Evolutionary conservation across 2,888 invertebrate species (phyloP).

Genomic region (Macrosoma leucophasiata): DNA sequence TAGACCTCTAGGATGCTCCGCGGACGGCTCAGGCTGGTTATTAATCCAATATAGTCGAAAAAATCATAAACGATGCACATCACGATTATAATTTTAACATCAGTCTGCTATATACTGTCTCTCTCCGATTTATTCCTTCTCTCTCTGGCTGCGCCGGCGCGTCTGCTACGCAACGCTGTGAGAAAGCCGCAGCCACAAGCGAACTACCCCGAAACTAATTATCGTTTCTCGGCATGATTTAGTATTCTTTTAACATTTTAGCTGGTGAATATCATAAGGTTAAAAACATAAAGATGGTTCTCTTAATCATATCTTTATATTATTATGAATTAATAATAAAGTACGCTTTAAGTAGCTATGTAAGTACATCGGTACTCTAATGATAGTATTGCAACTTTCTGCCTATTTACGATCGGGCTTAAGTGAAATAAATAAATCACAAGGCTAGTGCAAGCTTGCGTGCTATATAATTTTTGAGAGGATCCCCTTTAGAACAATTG

Average conservation of each 20-base stretch:
- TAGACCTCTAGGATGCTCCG: conserved; percentile 22
- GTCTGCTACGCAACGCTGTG: conserved; percentile 39
- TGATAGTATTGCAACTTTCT: no score
- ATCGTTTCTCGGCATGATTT: no score
- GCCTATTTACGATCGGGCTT: conserved; percentile 51
- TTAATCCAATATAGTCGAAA: conserved; percentile 35
- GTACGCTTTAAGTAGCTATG: no score
- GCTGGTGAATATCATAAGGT: no score
- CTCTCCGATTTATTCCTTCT: conserved; percentile 30
- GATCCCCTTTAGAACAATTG: conserved; percentile 43
- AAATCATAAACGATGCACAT: conserved; percentile 5
- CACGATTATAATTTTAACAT: conserved; percentile 17
- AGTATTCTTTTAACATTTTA: no score
- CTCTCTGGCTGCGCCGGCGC: conserved; percentile 49
- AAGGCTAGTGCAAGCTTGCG: conserved; percentile 34
- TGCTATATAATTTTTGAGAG: conserved; percentile 52
- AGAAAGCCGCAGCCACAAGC: conserved; percentile 8
- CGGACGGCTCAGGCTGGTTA: conserved; percentile 26
- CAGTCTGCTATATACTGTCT: conserved; percentile 23
- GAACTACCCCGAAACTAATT: no score
- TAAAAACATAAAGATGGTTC: no score
- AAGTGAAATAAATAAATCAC: conserved; percentile 69
- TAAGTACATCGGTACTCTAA: no score
- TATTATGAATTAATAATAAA: no score
- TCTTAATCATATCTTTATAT: no score